Evolutionary conservation across 2,888 invertebrate genomes (phyloP).

Genomic region (Tiliacea aurago): DNA sequence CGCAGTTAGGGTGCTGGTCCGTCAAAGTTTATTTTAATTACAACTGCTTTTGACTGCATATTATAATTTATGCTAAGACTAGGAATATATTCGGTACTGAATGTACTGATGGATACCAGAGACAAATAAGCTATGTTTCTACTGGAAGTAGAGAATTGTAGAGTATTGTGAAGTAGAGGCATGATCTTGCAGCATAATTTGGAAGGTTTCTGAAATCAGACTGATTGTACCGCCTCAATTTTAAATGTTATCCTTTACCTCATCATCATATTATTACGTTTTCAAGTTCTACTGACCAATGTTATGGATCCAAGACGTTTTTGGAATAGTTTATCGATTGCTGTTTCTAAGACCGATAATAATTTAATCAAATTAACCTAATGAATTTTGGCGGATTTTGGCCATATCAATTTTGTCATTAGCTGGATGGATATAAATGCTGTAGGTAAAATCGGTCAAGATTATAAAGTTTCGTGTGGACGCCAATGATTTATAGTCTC

Average conservation of each 20-base stretch:
- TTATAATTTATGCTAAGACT: background rate
- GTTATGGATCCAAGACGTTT: background rate
- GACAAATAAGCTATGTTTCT: background rate
- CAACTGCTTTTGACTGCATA: background rate
- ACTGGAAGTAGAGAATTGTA: background rate
- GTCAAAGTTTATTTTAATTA: background rate
- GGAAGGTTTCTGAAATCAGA: background rate
- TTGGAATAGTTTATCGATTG: background rate
- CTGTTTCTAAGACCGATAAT: conserved; percentile 6
- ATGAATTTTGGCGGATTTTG: background rate
- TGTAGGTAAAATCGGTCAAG: background rate
- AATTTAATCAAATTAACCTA: conserved; percentile 10
- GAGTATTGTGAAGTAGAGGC: background rate
- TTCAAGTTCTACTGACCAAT: background rate
- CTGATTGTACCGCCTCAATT: background rate
- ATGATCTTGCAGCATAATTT: background rate
- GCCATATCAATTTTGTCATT: background rate
- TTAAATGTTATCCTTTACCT: background rate
- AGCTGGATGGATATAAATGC: background rate
- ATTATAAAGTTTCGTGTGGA: background rate
- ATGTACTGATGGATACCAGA: background rate
- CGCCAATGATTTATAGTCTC: conserved; percentile 14
- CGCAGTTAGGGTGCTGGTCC: background rate
- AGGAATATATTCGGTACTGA: background rate
- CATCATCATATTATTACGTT: background rate